phyloP scores from a whole-genome alignment of 2,797 vertebrate genomes.

The Dendrocincla fuliginosa region DNA sequence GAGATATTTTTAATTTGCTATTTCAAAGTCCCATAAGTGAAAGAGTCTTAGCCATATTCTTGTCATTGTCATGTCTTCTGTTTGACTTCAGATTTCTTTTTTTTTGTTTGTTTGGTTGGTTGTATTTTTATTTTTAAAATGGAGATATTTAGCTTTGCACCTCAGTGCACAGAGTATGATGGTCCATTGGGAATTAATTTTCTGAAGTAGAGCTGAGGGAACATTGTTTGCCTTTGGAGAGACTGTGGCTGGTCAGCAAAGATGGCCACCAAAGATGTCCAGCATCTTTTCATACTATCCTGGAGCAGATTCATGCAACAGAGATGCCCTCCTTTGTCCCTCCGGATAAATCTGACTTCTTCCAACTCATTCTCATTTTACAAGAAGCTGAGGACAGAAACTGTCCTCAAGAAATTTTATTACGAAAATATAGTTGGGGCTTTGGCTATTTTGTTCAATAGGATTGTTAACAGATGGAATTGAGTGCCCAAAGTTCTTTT shows the following conservation, averaged over 20 bases:
- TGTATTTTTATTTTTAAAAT: not conserved
- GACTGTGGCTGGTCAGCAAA: fast-evolving
- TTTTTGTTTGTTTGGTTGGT: not conserved
- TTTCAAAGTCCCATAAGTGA: not conserved
- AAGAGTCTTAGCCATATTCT: not conserved
- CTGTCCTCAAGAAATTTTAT: not conserved
- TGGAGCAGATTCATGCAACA: not conserved
- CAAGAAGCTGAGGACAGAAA: not conserved
- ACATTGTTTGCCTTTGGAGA: not conserved
- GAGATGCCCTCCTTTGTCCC: not conserved
- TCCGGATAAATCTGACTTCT: not conserved
- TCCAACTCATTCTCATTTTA: not conserved
- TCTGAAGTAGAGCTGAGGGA: not conserved
- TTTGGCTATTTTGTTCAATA: not conserved
- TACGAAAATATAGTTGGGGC: not conserved
- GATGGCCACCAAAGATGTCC: not conserved
- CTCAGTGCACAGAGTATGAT: not conserved
- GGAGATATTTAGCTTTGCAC: not conserved
- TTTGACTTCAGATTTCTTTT: not conserved
- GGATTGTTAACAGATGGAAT: not conserved
- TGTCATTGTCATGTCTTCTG: not conserved
- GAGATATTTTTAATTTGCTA: not conserved
- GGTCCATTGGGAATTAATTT: not conserved
- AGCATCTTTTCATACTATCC: not conserved
- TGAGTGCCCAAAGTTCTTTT: not conserved